A percentile compares a stretch with the other conserved stretches of the same genome.
Evolutionary conservation across 2,797 vertebrate genomes (phyloP).

Genomic region (Microctenopoma stevenorrisi): DNA sequence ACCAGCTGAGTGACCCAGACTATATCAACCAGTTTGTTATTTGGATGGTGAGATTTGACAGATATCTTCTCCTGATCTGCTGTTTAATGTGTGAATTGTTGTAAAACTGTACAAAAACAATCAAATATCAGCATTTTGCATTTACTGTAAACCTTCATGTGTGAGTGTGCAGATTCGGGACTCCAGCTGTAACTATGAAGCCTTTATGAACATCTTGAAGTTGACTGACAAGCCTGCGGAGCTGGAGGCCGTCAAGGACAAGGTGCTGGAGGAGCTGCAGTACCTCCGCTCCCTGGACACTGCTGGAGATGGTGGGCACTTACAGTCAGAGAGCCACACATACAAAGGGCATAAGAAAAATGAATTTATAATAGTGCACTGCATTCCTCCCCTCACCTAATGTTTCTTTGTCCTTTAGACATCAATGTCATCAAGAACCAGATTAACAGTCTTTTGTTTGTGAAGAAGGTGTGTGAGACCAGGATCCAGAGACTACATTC

Average conservation of each 20-base stretch:
- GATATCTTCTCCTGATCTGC: not conserved
- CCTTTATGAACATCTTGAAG: conserved; percentile 99
- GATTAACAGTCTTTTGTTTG: conserved; percentile 99
- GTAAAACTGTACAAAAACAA: not conserved
- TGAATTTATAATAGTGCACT: not conserved
- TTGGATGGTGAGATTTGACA: conserved; percentile 93
- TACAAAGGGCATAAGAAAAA: not conserved
- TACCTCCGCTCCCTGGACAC: conserved; percentile 98
- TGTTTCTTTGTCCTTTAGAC: conserved; percentile 80
- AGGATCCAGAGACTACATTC: conserved; percentile 97
- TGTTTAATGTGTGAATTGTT: not conserved
- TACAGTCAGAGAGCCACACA: conserved; percentile 25
- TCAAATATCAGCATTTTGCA: not conserved
- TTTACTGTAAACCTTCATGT: conserved; percentile 13
- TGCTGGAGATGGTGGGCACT: conserved; percentile 91
- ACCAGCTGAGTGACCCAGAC: conserved; percentile 99
- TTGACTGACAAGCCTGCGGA: conserved; percentile 94
- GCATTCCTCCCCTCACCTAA: conserved; percentile 3
- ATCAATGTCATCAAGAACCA: conserved; percentile 99
- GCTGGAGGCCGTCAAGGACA: conserved; percentile 97
- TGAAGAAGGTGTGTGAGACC: conserved; percentile 99
- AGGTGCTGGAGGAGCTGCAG: conserved; percentile 96
- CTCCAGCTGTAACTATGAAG: conserved; percentile 98
- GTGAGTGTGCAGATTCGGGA: conserved; percentile 89
- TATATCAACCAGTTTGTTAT: conserved; percentile 99